Conservation (phyloP, 2,888 invertebrate species). For the Drosophila colorata region DNA sequence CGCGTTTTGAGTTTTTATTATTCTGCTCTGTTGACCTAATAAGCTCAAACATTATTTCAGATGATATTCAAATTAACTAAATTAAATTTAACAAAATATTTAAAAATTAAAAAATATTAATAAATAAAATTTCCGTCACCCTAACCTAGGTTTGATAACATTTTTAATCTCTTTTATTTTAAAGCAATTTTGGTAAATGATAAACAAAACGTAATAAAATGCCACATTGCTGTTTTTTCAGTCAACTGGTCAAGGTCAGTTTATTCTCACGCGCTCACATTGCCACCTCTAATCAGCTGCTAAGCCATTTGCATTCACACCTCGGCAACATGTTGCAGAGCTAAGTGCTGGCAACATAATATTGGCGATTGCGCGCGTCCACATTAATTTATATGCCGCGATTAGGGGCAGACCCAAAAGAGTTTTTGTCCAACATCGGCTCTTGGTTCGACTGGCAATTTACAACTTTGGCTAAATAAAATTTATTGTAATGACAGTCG, state of each 20-base stretch:
- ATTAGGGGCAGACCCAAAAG: conserved; percentile 53
- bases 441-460: conserved; percentile 34
- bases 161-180: too few relatives aligned
- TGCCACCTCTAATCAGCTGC: conserved; percentile 23
- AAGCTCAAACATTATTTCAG: too few relatives aligned
- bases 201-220: too few relatives aligned
- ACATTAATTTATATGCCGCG: conserved; percentile 61
- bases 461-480: conserved; percentile 57
- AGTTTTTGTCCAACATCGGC: conserved; percentile 28
- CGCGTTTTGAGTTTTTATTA: too few relatives aligned
- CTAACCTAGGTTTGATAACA: too few relatives aligned
- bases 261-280: conserved; percentile 9
- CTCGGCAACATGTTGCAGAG: conserved; percentile 53
- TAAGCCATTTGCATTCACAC: conserved; percentile 48
- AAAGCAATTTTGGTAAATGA: too few relatives aligned
- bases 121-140: too few relatives aligned
- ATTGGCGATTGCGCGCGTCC: conserved; percentile 52
- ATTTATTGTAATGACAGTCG: conserved; percentile 71
- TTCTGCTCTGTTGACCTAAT: too few relatives aligned
- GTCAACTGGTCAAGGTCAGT: conserved; percentile 1
- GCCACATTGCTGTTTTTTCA: too few relatives aligned
- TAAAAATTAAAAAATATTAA: too few relatives aligned
- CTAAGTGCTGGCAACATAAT: conserved; percentile 55
- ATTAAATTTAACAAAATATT: too few relatives aligned
- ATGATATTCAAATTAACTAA: too few relatives aligned